phyloP scores from a whole-genome alignment of 1,140 invertebrate genomes.

The Anastatus disparis region DNA sequence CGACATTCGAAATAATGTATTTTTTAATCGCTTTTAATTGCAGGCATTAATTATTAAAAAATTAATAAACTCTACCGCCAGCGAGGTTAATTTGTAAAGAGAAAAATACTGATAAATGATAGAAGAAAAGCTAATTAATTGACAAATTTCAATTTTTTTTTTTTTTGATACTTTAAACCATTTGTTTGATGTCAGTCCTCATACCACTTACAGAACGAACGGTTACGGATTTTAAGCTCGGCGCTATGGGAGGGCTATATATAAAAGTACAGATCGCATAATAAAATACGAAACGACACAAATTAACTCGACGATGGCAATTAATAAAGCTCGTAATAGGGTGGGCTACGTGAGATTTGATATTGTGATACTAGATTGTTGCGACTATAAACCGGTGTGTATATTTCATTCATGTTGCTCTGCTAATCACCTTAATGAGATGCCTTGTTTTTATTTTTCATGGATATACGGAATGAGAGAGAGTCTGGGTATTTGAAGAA shows the following conservation, averaged over 20 bases:
- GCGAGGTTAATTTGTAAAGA: no score
- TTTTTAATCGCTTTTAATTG: no score
- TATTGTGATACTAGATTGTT: neutral
- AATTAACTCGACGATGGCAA: conserved; percentile 65
- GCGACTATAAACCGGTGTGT: neutral
- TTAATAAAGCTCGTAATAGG: conserved; percentile 66
- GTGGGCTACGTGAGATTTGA: conserved; percentile 50
- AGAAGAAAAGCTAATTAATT: no score
- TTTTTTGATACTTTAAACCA: no score
- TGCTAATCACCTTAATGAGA: conserved; percentile 65
- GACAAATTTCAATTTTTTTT: no score
- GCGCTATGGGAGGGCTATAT: neutral
- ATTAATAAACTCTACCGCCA: no score
- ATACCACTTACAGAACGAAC: no score
- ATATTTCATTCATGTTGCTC: no score
- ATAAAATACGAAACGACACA: conserved; percentile 40
- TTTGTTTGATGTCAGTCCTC: conserved; percentile 10
- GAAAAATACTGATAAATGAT: no score
- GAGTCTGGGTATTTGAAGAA: no score
- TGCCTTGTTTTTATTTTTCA: conserved; percentile 61
- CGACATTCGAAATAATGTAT: no score
- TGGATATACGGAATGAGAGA: conserved; percentile 33
- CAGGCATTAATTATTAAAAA: no score
- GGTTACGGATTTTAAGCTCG: neutral
- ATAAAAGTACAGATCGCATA: neutral